phyloP scores from a whole-genome alignment of 2,113 vertebrate genomes.

The Aplodontia rufa region DNA sequence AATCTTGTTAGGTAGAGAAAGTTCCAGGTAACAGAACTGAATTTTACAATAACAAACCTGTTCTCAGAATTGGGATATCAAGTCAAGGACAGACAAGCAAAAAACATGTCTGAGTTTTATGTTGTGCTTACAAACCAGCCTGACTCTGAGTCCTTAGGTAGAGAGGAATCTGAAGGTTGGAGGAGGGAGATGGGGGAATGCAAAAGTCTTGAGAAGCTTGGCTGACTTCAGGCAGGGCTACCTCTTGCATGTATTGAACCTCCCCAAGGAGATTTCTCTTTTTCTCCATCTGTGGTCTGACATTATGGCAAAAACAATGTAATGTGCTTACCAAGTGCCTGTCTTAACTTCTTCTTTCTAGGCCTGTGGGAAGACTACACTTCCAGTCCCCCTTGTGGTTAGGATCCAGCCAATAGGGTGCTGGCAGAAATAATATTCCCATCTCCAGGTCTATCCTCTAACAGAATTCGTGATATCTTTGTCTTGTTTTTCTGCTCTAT shows the following conservation, averaged over 20 bases:
- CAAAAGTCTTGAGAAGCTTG: neutral
- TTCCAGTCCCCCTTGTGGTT: neutral
- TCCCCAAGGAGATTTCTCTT: neutral
- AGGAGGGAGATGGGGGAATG: neutral
- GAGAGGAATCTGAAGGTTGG: neutral
- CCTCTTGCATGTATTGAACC: neutral
- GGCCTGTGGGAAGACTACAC: neutral
- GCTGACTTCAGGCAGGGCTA: neutral
- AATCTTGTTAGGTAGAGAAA: neutral
- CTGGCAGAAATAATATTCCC: neutral
- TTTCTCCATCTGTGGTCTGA: neutral
- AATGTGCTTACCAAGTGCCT: neutral
- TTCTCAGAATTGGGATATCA: neutral
- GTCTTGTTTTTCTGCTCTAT: neutral
- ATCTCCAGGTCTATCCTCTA: neutral
- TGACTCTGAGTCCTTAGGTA: neutral
- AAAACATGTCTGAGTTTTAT: neutral
- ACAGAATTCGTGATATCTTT: neutral
- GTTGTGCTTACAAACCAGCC: neutral
- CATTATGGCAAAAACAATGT: neutral
- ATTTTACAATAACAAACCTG: neutral
- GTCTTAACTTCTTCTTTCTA: neutral
- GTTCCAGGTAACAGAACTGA: neutral
- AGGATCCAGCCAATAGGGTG: neutral
- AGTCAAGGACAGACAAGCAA: neutral